Conservation (phyloP, 1,140 invertebrate species). For the Physella acuta region DNA sequence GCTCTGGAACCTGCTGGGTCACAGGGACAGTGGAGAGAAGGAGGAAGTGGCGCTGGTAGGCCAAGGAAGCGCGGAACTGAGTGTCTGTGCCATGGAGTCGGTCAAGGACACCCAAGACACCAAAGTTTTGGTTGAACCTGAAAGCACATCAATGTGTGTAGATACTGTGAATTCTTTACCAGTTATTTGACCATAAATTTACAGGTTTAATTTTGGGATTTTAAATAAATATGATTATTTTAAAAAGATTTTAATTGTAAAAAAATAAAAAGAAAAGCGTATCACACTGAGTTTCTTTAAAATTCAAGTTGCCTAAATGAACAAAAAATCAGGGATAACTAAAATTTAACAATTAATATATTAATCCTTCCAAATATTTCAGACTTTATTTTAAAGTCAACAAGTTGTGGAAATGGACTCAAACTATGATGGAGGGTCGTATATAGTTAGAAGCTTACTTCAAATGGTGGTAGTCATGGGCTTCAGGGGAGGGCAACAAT, state of each 20-base stretch:
- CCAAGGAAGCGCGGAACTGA: constrained; percentile 73
- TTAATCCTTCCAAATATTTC: too few species aligned
- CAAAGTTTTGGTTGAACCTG: constrained; percentile 72
- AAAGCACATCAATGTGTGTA: background rate
- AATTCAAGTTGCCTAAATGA: too few species aligned
- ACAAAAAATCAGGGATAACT: too few species aligned
- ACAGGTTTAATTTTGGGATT: background rate
- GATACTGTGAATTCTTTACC: too few species aligned
- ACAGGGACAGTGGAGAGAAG: constrained; percentile 78
- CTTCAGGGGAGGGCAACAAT: constrained; percentile 85
- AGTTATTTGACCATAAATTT: too few species aligned
- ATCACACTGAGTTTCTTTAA: too few species aligned
- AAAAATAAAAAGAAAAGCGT: background rate
- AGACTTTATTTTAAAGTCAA: too few species aligned
- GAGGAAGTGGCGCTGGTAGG: constrained; percentile 77
- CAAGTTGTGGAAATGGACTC: too few species aligned
- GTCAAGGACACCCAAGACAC: constrained; percentile 81
- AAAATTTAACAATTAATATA: too few species aligned
- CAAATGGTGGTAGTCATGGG: constrained; percentile 84
- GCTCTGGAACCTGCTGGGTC: constrained; percentile 74
- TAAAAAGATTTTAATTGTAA: background rate
- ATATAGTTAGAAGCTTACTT: constrained; percentile 11
- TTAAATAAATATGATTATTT: background rate
- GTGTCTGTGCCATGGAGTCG: constrained; percentile 82
- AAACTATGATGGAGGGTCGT: too few species aligned